Evolutionary conservation across 2,888 invertebrate species (phyloP), one percentile per base, ranked within the genome.

Genomic region (Carabus problematicus): DNA sequence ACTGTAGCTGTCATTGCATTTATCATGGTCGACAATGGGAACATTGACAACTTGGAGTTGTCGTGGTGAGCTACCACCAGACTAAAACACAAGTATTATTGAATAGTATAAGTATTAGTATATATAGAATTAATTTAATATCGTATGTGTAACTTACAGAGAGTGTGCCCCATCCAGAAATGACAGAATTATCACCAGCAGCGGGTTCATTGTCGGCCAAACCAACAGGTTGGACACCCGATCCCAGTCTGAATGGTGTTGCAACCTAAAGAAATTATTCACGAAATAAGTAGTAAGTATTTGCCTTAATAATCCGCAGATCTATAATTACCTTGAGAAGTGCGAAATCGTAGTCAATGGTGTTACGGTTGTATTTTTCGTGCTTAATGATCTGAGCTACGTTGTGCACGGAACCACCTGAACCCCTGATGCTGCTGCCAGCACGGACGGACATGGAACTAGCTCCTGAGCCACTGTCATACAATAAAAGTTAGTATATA

Each of bases 141-240:
- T n/a, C n/a, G n/a, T n/a, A n/a, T n/a, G n/a, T n/a, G n/a, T n/a
- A 3, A 63, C 64, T 70, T 66, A 70, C 70, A 19, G 69, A 59
- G 3, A 68, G 67, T 8, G 70, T 71, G 58, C 72, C 72, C 71
- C 72, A 72, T 56, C 72, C 72, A 8, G 72, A 70, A 7, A 72
- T 71, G 6, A 56, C 68, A 43, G 12, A 11, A n/a, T n/a, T 9
- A 8, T 59, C 70, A 12, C 42, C 63, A 58, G 11, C 11, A 4
- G 42, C n/a, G 18, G 71, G 12, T 18, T 73, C 64, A 18, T 55
- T 39, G 47, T 63, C 12, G 47, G 68, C 62, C 75, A 76, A 59
- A 74, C 73, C 58, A 75, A 78, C 8, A 73, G 76, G 0, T 79
- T 77, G 71, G 79, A 72, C 55, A 76, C 75, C 75, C 74, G 76